Evolutionary conservation across 1,140 invertebrate species (phyloP).

Genomic region (Drosophila grimshawi): DNA sequence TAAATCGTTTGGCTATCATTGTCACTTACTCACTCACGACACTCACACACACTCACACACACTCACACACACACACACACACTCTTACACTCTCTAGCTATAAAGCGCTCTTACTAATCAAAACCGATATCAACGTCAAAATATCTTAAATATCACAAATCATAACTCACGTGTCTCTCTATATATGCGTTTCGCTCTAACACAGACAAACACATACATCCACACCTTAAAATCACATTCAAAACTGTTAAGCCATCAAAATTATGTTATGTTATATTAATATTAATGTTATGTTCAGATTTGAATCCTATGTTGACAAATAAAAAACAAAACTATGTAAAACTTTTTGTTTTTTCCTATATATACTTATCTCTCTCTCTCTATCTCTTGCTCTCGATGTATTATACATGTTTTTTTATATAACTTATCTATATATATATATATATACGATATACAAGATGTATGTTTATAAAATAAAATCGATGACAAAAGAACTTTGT

Average conservation of each 20-base stretch:
- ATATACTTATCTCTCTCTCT: conserved; percentile 21
- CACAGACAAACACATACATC: conserved; percentile 13
- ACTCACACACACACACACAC: conserved; percentile 13
- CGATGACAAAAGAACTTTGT: conserved; percentile 42
- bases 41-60: conserved; percentile 15
- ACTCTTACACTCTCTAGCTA: conserved; percentile 27
- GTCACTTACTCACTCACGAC: conserved; percentile 6
- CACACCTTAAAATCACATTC: conserved; percentile 27
- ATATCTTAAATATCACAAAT: conserved; percentile 12
- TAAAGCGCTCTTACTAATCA: conserved; percentile 33
- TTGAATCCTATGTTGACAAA: conserved; percentile 41
- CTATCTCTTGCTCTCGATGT: conserved; percentile 37
- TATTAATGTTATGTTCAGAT: conserved; percentile 54
- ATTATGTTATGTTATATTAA: conserved; percentile 52
- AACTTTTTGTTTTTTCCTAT: conserved; percentile 30
- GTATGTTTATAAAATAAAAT: conserved; percentile 48
- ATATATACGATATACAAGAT: conserved; percentile 30
- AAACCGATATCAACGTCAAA: conserved; percentile 16
- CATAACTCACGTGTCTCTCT: conserved; percentile 6
- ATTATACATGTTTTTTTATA: conserved; percentile 43
- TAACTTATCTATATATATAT: conserved; percentile 28
- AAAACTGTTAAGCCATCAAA: conserved; percentile 48
- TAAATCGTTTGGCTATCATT: conserved; percentile 37
- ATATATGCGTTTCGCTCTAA: conserved; percentile 21
- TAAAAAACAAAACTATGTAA: conserved; percentile 46